Evolutionary conservation across 2,113 vertebrate species (phyloP), one percentile per base, ranked within the genome.

Genomic region (Oncorhynchus masou): DNA sequence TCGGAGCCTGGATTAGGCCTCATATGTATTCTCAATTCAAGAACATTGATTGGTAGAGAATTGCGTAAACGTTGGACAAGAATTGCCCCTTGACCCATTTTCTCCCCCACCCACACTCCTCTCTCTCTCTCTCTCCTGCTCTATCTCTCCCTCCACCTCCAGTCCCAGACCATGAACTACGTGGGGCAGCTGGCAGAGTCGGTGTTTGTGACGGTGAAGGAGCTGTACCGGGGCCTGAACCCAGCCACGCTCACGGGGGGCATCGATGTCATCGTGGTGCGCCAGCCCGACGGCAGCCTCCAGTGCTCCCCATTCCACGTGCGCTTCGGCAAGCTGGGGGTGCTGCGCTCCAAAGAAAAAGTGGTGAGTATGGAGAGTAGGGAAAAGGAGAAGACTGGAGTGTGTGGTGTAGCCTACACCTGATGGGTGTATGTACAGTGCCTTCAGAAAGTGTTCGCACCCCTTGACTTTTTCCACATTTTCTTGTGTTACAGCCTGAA

Each of bases 221-320:
- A 96, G 84, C 93, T 99, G 34, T 99, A 99, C 86, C 90, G 9
- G 0, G 95, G 96, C 0, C 93, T 99, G 31, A 99, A 99, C 90
- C 95, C 97, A 0, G 95, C 96, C 85, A 98, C 95, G 0, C 93
- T 99, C 74, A 96, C 94, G 0, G 98, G 98, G 0, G 94, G 95
- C 76, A 99, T 98, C 0, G 96, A 99, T 0, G 95, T 99, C 71
- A 89, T 99, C 0, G 96, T 99, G 81, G 96, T 99, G 79, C 93
- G 90, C n/a, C 97, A 98, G 89, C 91, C 87, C 0, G 95, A 99
- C 15, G 96, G 95, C 57, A 95, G 95, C 2, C 95, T 96, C 86
- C 94, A 91, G 31, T 98, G 97, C 80, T 99, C 97, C 0, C 97
- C 97, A 0, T 99, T 99, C 31, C 97, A 99, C 0, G 96, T 99